A percentile compares a stretch with the other conserved stretches of the same genome.
Evolutionary conservation across 2,888 invertebrate species (phyloP).

Genomic region (Sinelater perroti): DNA sequence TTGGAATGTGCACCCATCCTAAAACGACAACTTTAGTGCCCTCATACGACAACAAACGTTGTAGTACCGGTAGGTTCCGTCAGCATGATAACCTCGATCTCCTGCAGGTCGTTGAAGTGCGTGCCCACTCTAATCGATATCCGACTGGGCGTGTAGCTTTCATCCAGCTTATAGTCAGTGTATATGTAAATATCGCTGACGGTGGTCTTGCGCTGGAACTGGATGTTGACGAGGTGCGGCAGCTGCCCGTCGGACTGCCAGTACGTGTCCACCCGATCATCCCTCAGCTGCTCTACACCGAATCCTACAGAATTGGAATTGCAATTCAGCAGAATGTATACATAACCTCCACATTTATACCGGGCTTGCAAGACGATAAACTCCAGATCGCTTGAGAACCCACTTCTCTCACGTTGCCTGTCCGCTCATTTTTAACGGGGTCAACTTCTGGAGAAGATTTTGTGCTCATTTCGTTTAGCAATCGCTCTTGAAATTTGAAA

Average conservation of each 20-base stretch:
- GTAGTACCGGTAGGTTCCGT: slow-evolving; percentile 90
- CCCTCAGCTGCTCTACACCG: slow-evolving; percentile 95
- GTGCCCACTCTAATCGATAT: slow-evolving; percentile 94
- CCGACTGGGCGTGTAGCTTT: slow-evolving; percentile 97
- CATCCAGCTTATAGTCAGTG: slow-evolving; percentile 97
- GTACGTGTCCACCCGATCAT: slow-evolving; percentile 96
- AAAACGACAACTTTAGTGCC: slow-evolving; percentile 35
- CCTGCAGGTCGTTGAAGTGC: slow-evolving; percentile 95
- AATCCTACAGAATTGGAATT: slow-evolving; percentile 84
- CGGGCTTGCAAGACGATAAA: slow-evolving; percentile 97
- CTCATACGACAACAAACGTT: no score
- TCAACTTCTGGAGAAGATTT: slow-evolving; percentile 49
- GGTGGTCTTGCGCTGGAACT: slow-evolving; percentile 94
- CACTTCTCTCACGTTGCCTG: slow-evolving; percentile 58
- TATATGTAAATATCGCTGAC: slow-evolving; percentile 96
- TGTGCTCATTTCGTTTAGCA: slow-evolving; percentile 8
- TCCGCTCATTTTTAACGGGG: slow-evolving; percentile 66
- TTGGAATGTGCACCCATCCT: slow-evolving; percentile 96
- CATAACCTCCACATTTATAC: slow-evolving; percentile 58
- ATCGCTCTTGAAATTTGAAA: neutral
- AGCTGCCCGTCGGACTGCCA: slow-evolving; percentile 99
- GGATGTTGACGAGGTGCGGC: slow-evolving; percentile 97
- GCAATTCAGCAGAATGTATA: no score
- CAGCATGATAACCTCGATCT: slow-evolving; percentile 92
- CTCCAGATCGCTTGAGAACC: slow-evolving; percentile 85